Conservation (phyloP, 2,888 invertebrate species). For the Palloptera scutellata region DNA sequence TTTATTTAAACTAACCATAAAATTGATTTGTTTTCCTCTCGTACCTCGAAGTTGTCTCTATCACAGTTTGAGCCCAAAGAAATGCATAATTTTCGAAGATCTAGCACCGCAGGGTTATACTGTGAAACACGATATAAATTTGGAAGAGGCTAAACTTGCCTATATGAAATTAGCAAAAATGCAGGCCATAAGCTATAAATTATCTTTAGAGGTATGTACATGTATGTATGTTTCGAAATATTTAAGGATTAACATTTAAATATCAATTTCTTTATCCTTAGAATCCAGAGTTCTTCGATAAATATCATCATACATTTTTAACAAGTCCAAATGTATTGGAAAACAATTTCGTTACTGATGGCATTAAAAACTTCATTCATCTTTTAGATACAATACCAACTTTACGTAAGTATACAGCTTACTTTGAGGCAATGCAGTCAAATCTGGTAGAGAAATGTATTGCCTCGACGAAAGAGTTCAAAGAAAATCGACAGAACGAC, state of each 20-base stretch:
- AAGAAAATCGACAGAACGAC: conserved; percentile 33
- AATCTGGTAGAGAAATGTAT: conserved; percentile 9
- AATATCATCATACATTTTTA: conserved; percentile 17
- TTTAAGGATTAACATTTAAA: no score
- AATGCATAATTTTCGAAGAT: conserved; percentile 41
- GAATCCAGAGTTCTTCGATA: conserved; percentile 33
- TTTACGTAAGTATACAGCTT: conserved; percentile 22
- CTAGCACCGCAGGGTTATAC: conserved; percentile 34
- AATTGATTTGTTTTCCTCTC: background rate
- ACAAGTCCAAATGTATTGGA: conserved; percentile 3
- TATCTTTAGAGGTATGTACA: conserved; percentile 37
- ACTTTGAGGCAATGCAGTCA: conserved; percentile 26
- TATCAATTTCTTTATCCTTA: background rate
- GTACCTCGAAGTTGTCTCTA: conserved; percentile 33
- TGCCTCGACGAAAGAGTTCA: conserved; percentile 23
- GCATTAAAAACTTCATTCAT: conserved; percentile 25
- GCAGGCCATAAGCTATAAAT: conserved; percentile 42
- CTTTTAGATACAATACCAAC: conserved; percentile 15
- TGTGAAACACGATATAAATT: conserved; percentile 19
- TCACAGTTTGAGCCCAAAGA: conserved; percentile 31
- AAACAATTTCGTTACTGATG: background rate
- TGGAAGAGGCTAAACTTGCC: conserved; percentile 32
- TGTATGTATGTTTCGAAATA: no score
- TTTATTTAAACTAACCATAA: no score
- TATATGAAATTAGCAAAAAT: conserved; percentile 39